phyloP scores from a whole-genome alignment of 2,113 vertebrate genomes.

The Meles meles region DNA sequence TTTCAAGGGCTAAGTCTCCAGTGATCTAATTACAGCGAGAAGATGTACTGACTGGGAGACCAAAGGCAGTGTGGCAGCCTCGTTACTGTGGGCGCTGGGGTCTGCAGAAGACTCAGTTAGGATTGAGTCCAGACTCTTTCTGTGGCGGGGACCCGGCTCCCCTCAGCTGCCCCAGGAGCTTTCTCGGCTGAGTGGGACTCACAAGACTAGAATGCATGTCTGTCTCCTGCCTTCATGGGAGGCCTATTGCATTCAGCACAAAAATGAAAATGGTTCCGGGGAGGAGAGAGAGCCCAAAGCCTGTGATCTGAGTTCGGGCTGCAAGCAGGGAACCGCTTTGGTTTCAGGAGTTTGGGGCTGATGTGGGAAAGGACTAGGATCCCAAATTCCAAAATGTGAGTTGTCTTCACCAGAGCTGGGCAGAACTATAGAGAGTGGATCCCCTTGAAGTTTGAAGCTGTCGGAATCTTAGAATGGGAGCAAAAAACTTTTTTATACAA shows the following conservation, averaged over 20 bases:
- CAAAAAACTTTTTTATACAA: neutral
- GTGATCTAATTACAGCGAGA: conserved; percentile 41
- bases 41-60: neutral
- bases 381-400: neutral
- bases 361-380: rapidly evolving
- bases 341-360: neutral
- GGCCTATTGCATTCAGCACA: neutral
- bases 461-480: neutral
- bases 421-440: neutral
- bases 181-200: neutral
- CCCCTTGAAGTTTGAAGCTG: neutral
- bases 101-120: neutral
- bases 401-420: neutral
- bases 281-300: neutral
- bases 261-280: neutral
- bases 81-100: neutral
- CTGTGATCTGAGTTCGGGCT: neutral
- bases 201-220: neutral
- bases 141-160: neutral
- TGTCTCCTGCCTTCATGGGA: neutral
- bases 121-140: neutral
- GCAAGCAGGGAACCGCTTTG: neutral
- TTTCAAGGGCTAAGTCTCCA: conserved; percentile 4
- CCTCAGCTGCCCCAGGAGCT: neutral
- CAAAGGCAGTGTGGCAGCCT: neutral